These are phyloP conservation scores for Chamaetylas fuelleborni DNA, from an alignment of 2,113 vertebrate species.

Conservation along the genomic window DNA sequence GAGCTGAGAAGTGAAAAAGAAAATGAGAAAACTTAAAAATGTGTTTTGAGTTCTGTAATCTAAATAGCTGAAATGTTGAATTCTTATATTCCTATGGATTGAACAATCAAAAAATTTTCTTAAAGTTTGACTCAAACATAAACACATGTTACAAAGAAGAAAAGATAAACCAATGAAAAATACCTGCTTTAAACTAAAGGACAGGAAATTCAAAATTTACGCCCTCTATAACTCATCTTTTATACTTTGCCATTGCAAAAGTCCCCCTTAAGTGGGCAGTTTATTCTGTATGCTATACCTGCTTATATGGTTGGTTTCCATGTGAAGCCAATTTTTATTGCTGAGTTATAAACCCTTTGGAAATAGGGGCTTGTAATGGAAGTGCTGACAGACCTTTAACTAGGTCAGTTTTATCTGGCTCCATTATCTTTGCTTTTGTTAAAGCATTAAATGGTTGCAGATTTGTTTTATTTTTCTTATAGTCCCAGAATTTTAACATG, in stretches of 20 bases:
- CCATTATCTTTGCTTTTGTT: background rate
- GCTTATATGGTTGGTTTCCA: background rate
- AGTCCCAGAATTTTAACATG: background rate
- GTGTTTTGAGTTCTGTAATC: background rate
- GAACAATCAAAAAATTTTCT: background rate
- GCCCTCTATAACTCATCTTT: background rate
- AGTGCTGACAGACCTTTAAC: background rate
- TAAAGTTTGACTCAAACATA: background rate
- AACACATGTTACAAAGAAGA: background rate
- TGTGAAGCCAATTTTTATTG: background rate
- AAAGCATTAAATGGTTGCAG: background rate
- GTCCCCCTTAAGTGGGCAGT: background rate
- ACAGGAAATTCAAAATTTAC: background rate
- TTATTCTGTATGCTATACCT: slow-evolving; percentile 1
- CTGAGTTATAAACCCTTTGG: slow-evolving; percentile 28
- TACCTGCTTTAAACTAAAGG: background rate
- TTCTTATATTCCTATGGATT: background rate
- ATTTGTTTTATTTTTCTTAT: background rate
- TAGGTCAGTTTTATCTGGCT: background rate
- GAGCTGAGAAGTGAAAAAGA: background rate
- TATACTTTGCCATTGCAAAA: background rate
- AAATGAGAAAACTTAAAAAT: background rate
- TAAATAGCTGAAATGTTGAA: background rate
- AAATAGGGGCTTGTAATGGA: background rate
- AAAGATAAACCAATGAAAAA: background rate